These are phyloP conservation scores for Hirudo medicinalis DNA, from an alignment of 1,140 invertebrate species.

Conservation along the genomic window DNA sequence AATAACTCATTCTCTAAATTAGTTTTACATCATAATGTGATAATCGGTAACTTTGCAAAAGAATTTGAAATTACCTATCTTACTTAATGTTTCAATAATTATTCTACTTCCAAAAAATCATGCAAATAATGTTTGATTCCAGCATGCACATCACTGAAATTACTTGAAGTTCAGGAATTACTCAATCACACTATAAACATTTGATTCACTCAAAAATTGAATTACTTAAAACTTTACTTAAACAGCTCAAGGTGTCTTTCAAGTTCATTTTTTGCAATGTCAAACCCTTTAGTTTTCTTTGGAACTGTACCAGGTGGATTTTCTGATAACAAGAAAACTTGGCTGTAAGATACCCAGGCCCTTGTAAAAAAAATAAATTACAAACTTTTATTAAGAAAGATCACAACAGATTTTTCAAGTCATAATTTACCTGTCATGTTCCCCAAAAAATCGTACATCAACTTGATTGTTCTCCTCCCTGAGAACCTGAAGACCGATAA, in stretches of 20 bases:
- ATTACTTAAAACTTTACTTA: slow-evolving; percentile 33
- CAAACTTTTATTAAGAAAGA: neutral
- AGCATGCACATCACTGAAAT: no score
- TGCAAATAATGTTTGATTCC: no score
- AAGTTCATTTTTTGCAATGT: slow-evolving; percentile 56
- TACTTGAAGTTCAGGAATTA: no score
- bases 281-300: slow-evolving; percentile 53
- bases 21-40: no score
- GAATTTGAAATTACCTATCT: no score
- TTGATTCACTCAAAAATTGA: neutral
- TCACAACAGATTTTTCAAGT: neutral
- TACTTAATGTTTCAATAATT: no score
- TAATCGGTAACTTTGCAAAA: no score
- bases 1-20: no score
- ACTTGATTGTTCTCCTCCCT: slow-evolving; percentile 56
- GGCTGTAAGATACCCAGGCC: slow-evolving; percentile 69
- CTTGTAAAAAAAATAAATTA: slow-evolving; percentile 29
- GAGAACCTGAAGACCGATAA: slow-evolving; percentile 49
- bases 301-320: slow-evolving; percentile 49
- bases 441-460: slow-evolving; percentile 83
- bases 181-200: no score
- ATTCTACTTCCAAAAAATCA: no score
- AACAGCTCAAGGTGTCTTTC: slow-evolving; percentile 60
- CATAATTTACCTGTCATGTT: slow-evolving; percentile 59
- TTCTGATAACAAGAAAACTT: slow-evolving; percentile 66